Evolutionary conservation across 2,888 invertebrate species (phyloP), one percentile per base, ranked within the genome.

Genomic region (Luperina nickerlii): DNA sequence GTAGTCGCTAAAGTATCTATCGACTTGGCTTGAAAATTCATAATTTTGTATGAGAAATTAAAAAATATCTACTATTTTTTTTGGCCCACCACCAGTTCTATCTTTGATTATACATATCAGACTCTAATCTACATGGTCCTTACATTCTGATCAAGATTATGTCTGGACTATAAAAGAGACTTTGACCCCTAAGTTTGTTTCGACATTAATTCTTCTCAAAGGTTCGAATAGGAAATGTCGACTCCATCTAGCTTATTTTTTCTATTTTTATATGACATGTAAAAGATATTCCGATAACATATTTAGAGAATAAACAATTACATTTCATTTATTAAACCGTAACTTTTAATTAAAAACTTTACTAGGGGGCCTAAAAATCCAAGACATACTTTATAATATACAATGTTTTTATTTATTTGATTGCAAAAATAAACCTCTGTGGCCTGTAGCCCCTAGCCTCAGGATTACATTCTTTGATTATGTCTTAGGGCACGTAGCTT

Each of bases 391-490:
- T n/a, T 45, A 45, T n/a, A n/a, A n/a, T n/a, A n/a, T 9, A 8
- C 3, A 42, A 54, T 51, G 20, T 54, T 45, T 65, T 74, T n/a
- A 42, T 45, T 63, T 54, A 42, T 45, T 51, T 42, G 1, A 72
- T 11, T 42, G 24, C 27, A 74, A 42, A 62, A 68, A 51, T 13
- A 20, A 73, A 69, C 69, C 42, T n/a, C 18, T 54, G 38, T 2
- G 13, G 42, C 66, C 27, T 57, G 8, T 42, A 42, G 42, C 42
- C 42, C 42, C 42, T 42, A 45, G 6, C 57, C 48, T 45, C 48
- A 54, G 32, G 69, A 57, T 57, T 24, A n/a, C 11, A 57, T 60
- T 74, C 65, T 78, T 76, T 71, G 67, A 76, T n/a, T n/a, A n/a
- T n/a, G n/a, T 81, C 42, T 74, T 45, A n/a, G n/a, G n/a, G n/a